These are phyloP conservation scores for Desmodus rotundus DNA, from an alignment of 2,113 vertebrate genomes.

Conservation along the genomic window DNA sequence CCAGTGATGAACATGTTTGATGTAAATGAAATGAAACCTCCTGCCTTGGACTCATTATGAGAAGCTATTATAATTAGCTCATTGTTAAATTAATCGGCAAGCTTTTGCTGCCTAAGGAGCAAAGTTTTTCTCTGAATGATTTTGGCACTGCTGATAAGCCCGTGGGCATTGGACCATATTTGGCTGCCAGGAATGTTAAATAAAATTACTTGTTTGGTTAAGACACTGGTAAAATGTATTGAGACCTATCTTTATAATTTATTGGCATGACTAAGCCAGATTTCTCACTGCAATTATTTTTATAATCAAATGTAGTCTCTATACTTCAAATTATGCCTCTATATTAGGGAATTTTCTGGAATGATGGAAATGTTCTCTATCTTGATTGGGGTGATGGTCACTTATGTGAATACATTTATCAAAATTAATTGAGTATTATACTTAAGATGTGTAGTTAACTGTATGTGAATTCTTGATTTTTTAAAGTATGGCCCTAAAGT, in stretches of 20 bases:
- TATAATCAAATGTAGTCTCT: neutral
- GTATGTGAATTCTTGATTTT: neutral
- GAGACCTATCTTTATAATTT: neutral
- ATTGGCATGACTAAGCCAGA: constrained; percentile 2
- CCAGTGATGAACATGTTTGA: constrained; percentile 37
- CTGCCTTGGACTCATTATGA: constrained; percentile 41
- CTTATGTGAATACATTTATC: neutral
- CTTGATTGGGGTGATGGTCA: neutral
- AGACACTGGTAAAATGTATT: constrained; percentile 14
- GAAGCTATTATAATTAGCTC: constrained; percentile 56
- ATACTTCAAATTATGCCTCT: neutral
- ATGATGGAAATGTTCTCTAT: neutral
- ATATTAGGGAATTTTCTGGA: neutral
- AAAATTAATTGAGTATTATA: neutral
- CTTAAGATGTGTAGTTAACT: neutral
- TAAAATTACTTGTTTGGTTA: constrained; percentile 43
- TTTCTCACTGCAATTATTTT: constrained; percentile 8
- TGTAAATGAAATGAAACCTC: constrained; percentile 51
- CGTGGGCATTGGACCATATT: neutral
- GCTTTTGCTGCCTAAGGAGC: constrained; percentile 41
- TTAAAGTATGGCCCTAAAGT: neutral
- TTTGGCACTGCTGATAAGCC: constrained; percentile 40
- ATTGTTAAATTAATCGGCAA: constrained; percentile 58
- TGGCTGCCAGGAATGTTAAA: constrained; percentile 20
- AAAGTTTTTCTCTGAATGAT: constrained; percentile 53